Conservation (phyloP, 2,797 vertebrate genomes). For the Natrix natrix region DNA sequence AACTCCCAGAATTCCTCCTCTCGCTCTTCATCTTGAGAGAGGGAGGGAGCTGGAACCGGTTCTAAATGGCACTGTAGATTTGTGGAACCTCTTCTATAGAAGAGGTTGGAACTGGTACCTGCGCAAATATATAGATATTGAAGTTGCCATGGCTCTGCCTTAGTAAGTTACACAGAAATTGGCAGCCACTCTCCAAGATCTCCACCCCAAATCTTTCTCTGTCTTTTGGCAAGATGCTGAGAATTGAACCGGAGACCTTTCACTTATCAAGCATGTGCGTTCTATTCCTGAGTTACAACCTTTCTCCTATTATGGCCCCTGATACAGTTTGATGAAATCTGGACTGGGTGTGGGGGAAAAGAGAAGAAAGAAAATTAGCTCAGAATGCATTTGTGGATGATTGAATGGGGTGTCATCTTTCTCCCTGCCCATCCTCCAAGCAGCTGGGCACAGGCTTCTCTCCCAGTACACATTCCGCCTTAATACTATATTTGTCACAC, state of each 20-base stretch:
- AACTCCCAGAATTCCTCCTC: no score
- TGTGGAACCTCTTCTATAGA: no score
- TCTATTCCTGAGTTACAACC: background rate
- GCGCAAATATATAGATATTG: background rate
- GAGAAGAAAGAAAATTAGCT: constrained; percentile 15
- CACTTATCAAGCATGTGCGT: background rate
- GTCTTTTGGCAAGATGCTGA: background rate
- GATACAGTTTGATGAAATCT: constrained; percentile 42
- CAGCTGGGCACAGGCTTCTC: constrained; percentile 58
- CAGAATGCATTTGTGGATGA: constrained; percentile 49
- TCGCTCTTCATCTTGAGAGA: no score
- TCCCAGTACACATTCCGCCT: constrained; percentile 63
- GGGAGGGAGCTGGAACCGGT: no score
- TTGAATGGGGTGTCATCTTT: constrained; percentile 43
- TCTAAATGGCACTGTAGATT: no score
- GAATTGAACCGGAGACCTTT: background rate
- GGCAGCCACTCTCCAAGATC: background rate
- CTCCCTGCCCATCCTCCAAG: constrained; percentile 57
- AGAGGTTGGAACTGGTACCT: background rate
- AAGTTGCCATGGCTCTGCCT: background rate
- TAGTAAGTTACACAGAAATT: no score
- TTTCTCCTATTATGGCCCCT: background rate
- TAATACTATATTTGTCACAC: constrained; percentile 70
- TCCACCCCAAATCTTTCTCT: background rate
- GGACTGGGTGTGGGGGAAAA: background rate